A percentile compares a stretch with the other conserved stretches of the same genome.
phyloP scores from a whole-genome alignment of 2,113 vertebrate species.

The Chionis minor region DNA sequence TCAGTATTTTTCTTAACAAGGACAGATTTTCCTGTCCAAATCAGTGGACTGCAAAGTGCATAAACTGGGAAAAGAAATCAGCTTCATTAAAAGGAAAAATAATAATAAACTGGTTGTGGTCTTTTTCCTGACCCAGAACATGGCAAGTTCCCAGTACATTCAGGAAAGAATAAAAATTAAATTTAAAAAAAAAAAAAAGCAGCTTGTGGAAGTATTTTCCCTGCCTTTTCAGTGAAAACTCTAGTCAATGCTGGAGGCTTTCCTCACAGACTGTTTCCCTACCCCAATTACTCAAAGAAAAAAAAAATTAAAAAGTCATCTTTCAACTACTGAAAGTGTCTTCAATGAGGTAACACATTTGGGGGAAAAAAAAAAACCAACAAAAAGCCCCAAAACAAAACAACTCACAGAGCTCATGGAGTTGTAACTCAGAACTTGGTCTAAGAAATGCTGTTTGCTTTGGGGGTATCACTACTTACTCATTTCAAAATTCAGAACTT shows the following conservation, averaged over 20 bases:
- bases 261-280: background rate
- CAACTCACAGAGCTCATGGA: background rate
- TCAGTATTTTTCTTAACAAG: conserved; percentile 57
- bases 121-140: conserved; percentile 48
- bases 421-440: background rate
- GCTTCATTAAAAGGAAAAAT: conserved; percentile 62
- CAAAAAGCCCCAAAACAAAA: background rate
- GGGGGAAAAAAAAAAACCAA: background rate
- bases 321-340: background rate
- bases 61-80: conserved; percentile 35
- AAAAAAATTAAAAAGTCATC: background rate
- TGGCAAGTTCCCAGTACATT: conserved; percentile 38
- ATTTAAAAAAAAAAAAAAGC: background rate
- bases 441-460: background rate
- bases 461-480: background rate
- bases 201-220: background rate
- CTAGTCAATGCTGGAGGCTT: background rate
- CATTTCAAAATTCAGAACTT: background rate
- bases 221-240: conserved; percentile 4
- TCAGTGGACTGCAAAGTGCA: conserved; percentile 49
- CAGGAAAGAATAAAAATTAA: conserved; percentile 25
- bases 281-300: background rate
- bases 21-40: conserved; percentile 45
- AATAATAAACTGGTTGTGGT: conserved; percentile 32
- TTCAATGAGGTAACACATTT: background rate